phyloP scores from a whole-genome alignment of 2,113 vertebrate species.

The Pseudolaguvia tuberculata region DNA sequence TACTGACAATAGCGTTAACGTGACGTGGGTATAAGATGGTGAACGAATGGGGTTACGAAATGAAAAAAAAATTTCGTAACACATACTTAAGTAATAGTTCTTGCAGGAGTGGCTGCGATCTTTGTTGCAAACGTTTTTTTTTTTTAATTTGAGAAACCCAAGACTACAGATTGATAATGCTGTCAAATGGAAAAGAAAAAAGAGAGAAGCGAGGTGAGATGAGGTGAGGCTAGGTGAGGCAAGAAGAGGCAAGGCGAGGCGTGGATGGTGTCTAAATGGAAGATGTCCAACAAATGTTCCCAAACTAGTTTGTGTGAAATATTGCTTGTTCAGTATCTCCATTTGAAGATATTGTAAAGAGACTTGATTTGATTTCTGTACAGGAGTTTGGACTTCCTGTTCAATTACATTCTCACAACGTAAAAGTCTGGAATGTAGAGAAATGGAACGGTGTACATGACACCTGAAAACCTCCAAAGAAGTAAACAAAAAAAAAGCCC shows the following conservation, averaged over 20 bases:
- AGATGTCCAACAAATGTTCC: neutral
- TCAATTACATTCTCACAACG: neutral
- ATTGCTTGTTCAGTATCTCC: neutral
- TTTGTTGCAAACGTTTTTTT: neutral
- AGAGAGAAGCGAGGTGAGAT: no score
- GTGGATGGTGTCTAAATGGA: neutral
- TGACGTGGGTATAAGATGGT: neutral
- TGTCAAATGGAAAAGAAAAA: neutral
- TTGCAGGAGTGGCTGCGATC: neutral
- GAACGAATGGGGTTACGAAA: neutral
- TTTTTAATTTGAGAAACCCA: neutral
- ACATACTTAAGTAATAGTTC: neutral
- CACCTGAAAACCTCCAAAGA: no score
- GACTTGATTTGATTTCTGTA: constrained; percentile 1
- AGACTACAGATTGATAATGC: neutral
- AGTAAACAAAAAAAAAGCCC: no score
- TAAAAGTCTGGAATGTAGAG: neutral
- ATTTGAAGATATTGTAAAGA: neutral
- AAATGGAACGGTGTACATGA: neutral
- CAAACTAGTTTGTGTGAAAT: neutral
- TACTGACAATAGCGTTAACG: neutral
- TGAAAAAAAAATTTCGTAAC: no score
- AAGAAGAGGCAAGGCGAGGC: no score
- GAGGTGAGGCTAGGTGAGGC: no score
- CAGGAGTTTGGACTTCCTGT: neutral